These are phyloP conservation scores for Galeopterus variegatus DNA, from an alignment of 2,113 vertebrate genomes.

Conservation along the genomic window DNA sequence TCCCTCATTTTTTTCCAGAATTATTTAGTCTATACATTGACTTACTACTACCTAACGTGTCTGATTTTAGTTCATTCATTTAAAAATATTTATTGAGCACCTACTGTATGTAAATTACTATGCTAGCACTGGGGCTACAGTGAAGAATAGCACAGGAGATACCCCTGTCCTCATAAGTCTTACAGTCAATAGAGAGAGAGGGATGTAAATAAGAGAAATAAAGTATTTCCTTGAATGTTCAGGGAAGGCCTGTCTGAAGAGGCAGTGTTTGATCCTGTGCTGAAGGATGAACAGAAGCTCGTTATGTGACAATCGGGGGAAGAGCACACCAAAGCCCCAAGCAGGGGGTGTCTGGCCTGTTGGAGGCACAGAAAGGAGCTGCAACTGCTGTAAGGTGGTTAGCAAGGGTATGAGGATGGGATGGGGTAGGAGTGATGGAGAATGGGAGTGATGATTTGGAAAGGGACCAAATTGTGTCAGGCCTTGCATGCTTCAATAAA, in stretches of 20 bases:
- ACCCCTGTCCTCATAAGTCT: not conserved
- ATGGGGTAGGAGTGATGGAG: not conserved
- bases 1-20: not conserved
- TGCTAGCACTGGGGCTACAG: not conserved
- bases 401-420: not conserved
- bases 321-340: not conserved
- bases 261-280: not conserved
- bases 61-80: constrained; percentile 30
- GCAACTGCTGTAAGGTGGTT: not conserved
- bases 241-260: not conserved
- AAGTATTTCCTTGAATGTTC: not conserved
- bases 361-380: not conserved
- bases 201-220: not conserved
- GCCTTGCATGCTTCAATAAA: not conserved
- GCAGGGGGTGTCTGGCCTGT: not conserved
- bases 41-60: not conserved
- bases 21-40: not conserved
- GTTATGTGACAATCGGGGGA: not conserved
- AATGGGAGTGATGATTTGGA: not conserved
- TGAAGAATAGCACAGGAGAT: not conserved
- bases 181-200: not conserved
- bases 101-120: not conserved
- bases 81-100: not conserved
- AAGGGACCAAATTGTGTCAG: not conserved
- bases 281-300: not conserved